A percentile compares a stretch with the other conserved stretches of the same genome.
Conservation (phyloP, 2,797 vertebrate species). For the Sebastes taczanowskii region DNA sequence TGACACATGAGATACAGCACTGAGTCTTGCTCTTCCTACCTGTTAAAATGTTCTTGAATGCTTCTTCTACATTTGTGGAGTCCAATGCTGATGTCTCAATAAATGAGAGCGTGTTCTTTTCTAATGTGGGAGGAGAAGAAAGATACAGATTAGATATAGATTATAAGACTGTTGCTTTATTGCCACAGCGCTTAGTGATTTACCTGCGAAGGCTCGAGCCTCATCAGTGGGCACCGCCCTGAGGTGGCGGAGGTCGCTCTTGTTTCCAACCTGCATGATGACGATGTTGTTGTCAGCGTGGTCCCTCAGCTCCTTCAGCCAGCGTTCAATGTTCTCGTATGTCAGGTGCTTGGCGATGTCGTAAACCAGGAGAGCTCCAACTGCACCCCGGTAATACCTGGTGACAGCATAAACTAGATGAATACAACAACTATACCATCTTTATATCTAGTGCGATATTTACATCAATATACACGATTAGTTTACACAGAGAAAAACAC, state of each 20-base stretch:
- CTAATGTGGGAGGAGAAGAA: slow-evolving; percentile 73
- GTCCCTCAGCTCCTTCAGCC: slow-evolving; percentile 95
- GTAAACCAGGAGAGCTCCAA: slow-evolving; percentile 92
- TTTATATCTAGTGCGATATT: neutral
- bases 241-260: slow-evolving; percentile 94
- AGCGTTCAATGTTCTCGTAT: slow-evolving; percentile 94
- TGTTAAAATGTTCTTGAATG: slow-evolving; percentile 98
- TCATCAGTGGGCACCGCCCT: slow-evolving; percentile 94
- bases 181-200: neutral
- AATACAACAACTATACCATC: neutral
- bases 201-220: slow-evolving; percentile 92
- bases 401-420: neutral
- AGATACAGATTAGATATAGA: neutral
- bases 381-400: slow-evolving; percentile 94
- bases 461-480: neutral
- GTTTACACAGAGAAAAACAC: slow-evolving; percentile 49
- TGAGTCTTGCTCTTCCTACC: slow-evolving; percentile 73
- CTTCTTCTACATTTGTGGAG: slow-evolving; percentile 97
- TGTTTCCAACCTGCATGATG: slow-evolving; percentile 98
- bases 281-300: slow-evolving; percentile 96
- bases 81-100: slow-evolving; percentile 98
- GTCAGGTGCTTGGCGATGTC: slow-evolving; percentile 97
- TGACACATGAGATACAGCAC: no score
- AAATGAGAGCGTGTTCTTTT: slow-evolving; percentile 98
- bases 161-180: neutral